Conservation (phyloP, 2,888 invertebrate genomes). For the Cryptosula pallasiana region DNA sequence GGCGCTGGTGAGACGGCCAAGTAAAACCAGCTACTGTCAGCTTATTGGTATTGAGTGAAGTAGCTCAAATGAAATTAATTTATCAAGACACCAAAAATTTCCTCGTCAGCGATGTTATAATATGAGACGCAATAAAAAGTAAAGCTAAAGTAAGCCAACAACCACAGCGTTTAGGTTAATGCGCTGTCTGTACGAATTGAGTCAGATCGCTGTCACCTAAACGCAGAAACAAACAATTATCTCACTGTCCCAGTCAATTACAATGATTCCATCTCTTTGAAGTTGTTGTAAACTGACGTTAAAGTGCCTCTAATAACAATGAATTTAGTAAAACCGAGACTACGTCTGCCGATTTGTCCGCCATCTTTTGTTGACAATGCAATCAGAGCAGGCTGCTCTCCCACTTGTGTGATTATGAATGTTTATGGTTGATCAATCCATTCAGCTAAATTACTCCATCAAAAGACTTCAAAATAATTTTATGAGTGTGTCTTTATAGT, state of each 20-base stretch:
- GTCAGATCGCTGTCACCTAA: not conserved
- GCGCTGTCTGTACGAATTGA: not conserved
- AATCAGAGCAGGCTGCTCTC: not conserved
- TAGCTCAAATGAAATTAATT: not conserved
- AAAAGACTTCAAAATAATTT: not conserved
- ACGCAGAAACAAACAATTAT: constrained; percentile 6
- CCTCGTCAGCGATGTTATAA: not conserved
- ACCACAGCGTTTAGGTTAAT: not conserved
- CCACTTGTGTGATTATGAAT: not conserved
- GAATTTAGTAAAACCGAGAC: not conserved
- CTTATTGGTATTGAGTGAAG: not conserved
- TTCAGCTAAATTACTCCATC: not conserved
- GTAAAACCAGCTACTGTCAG: not conserved
- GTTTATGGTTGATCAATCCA: not conserved
- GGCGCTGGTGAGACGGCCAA: too few species aligned
- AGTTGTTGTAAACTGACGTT: not conserved
- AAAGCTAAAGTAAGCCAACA: not conserved
- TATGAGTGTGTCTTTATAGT: not conserved
- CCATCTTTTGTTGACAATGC: not conserved
- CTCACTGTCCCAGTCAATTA: constrained; percentile 17
- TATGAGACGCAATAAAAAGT: not conserved
- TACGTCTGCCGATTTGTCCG: not conserved
- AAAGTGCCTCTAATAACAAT: not conserved
- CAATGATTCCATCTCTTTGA: constrained; percentile 9
- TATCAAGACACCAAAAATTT: not conserved